phyloP scores from a whole-genome alignment of 1,140 invertebrate genomes.

The Reticulitermes speratus region DNA sequence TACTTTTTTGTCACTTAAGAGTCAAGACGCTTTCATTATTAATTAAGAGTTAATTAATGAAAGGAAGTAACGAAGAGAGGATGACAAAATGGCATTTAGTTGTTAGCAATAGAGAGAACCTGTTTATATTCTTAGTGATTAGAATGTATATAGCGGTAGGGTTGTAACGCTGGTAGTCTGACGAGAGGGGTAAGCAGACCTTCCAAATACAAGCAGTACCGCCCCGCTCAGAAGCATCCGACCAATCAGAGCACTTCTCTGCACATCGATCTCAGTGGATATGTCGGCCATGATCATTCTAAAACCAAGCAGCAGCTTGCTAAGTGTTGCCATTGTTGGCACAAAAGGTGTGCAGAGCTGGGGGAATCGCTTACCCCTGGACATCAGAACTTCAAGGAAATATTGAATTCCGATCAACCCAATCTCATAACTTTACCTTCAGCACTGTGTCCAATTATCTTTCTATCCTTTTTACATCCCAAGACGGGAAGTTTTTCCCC shows the following conservation, averaged over 20 bases:
- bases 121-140: conserved; percentile 12
- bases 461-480: too few species aligned
- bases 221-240: not conserved
- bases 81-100: conserved; percentile 8
- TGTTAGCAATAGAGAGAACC: not conserved
- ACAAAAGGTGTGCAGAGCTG: not conserved
- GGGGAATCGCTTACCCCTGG: too few species aligned
- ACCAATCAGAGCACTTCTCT: not conserved
- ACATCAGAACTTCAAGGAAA: too few species aligned
- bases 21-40: not conserved
- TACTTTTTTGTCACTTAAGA: not conserved
- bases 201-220: not conserved
- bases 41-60: conserved; percentile 14
- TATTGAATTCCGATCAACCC: too few species aligned
- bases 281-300: conserved; percentile 1
- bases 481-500: too few species aligned
- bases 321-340: conserved; percentile 5
- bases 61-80: not conserved
- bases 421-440: too few species aligned
- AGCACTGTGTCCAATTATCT: too few species aligned
- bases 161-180: not conserved
- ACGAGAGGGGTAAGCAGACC: not conserved
- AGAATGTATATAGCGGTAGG: not conserved
- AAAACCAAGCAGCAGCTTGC: not conserved
- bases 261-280: conserved; percentile 9